Percentiles rank a stretch among this genome's conserved stretches.
phyloP scores from a whole-genome alignment of 1,140 invertebrate species.

The Hypothenemus hampei region DNA sequence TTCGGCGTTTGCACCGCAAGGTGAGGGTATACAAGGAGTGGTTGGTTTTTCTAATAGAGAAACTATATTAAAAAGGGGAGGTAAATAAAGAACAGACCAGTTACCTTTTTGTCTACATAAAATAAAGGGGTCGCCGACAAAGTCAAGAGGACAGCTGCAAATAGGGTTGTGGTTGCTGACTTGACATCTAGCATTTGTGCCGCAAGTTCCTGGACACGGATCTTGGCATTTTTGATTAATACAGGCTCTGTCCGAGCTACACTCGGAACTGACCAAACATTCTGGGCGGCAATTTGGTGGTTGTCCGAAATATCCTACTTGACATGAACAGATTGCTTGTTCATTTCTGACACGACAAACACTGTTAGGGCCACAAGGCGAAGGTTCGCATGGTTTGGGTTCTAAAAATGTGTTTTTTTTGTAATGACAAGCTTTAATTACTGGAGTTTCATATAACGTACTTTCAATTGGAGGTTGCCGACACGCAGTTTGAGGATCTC shows the following conservation, averaged over 20 bases:
- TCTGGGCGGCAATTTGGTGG: slow-evolving; percentile 74
- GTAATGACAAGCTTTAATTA: neutral
- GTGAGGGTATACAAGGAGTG: slow-evolving; percentile 68
- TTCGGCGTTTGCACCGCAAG: slow-evolving; percentile 76
- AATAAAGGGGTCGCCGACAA: slow-evolving; percentile 77
- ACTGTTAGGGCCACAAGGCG: slow-evolving; percentile 77
- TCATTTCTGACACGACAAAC: slow-evolving; percentile 65
- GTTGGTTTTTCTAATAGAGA: slow-evolving; percentile 8
- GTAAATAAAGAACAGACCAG: neutral
- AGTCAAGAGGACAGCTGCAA: slow-evolving; percentile 71
- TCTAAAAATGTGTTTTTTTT: too few species aligned
- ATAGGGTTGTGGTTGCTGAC: slow-evolving; percentile 81
- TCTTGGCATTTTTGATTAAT: slow-evolving; percentile 76
- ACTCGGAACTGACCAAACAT: slow-evolving; percentile 75
- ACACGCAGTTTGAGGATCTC: slow-evolving; percentile 79
- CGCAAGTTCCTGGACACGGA: slow-evolving; percentile 76
- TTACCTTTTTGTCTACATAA: slow-evolving; percentile 61
- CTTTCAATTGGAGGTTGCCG: slow-evolving; percentile 52
- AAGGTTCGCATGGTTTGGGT: slow-evolving; percentile 70
- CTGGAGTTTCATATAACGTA: slow-evolving; percentile 36
- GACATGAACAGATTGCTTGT: slow-evolving; percentile 73
- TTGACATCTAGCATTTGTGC: slow-evolving; percentile 70
- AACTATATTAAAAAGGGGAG: neutral
- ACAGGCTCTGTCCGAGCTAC: slow-evolving; percentile 64
- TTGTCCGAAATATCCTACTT: slow-evolving; percentile 66